These are phyloP conservation scores for Pitta sordida DNA, from an alignment of 2,113 vertebrate genomes.

Conservation along the genomic window DNA sequence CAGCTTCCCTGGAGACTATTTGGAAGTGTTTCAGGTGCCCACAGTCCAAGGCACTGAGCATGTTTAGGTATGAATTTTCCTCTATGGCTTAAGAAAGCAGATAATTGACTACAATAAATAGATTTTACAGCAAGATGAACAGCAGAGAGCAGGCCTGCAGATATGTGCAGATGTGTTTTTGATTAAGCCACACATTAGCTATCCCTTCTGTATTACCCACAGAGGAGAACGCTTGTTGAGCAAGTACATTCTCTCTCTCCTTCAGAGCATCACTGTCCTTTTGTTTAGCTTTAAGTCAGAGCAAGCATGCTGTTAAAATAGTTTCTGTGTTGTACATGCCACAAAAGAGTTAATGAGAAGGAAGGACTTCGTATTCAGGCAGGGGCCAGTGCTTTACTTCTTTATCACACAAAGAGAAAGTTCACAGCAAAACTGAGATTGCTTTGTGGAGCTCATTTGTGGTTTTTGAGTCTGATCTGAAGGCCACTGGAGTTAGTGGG, in stretches of 20 bases:
- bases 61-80: background rate
- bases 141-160: background rate
- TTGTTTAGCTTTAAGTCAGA: background rate
- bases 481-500: background rate
- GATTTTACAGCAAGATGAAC: background rate
- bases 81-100: background rate
- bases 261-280: background rate
- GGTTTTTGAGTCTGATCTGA: background rate
- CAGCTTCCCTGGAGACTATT: background rate
- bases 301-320: background rate
- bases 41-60: background rate
- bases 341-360: background rate
- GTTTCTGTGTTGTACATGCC: background rate
- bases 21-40: background rate
- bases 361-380: background rate
- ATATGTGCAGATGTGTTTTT: fast-evolving
- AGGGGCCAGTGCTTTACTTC: background rate
- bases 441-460: background rate
- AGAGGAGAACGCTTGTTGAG: fast-evolving
- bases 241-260: background rate
- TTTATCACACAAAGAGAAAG: background rate
- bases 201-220: background rate
- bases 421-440: background rate
- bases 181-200: background rate
- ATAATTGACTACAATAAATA: fast-evolving